phyloP scores from a whole-genome alignment of 1,140 invertebrate species.

The Phortica variegata region DNA sequence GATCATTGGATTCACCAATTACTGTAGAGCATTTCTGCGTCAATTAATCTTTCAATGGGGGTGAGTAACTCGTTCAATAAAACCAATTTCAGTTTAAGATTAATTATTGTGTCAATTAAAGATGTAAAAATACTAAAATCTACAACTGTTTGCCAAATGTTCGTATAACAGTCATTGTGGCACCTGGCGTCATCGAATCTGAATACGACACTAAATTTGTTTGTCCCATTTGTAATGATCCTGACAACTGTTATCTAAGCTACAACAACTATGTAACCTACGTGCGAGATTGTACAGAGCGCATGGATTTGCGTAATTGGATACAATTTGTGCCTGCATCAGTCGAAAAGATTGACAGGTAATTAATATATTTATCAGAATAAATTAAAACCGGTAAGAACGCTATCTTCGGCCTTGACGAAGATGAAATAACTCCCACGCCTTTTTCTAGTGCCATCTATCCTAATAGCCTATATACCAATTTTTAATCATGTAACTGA shows the following conservation, averaged over 20 bases:
- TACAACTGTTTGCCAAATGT: constrained; percentile 30
- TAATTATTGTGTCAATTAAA: background rate
- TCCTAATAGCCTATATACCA: too few species aligned
- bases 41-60: constrained; percentile 35
- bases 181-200: constrained; percentile 32
- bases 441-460: too few species aligned
- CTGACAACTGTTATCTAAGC: constrained; percentile 19
- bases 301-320: constrained; percentile 36
- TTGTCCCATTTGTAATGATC: constrained; percentile 21
- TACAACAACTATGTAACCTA: constrained; percentile 21
- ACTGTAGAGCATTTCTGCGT: constrained; percentile 33
- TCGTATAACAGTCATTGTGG: constrained; percentile 25
- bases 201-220: constrained; percentile 34
- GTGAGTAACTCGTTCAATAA: constrained; percentile 18
- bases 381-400: too few species aligned
- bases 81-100: background rate
- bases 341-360: constrained; percentile 28
- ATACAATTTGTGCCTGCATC: constrained; percentile 32
- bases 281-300: constrained; percentile 23
- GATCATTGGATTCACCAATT: constrained; percentile 29
- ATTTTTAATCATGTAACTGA: too few species aligned
- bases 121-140: constrained; percentile 24
- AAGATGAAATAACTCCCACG: too few species aligned
- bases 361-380: background rate
- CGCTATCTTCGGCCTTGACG: too few species aligned